These are phyloP conservation scores for Macrosoma leucophasiata DNA, from an alignment of 2,888 invertebrate genomes.

Conservation along the genomic window DNA sequence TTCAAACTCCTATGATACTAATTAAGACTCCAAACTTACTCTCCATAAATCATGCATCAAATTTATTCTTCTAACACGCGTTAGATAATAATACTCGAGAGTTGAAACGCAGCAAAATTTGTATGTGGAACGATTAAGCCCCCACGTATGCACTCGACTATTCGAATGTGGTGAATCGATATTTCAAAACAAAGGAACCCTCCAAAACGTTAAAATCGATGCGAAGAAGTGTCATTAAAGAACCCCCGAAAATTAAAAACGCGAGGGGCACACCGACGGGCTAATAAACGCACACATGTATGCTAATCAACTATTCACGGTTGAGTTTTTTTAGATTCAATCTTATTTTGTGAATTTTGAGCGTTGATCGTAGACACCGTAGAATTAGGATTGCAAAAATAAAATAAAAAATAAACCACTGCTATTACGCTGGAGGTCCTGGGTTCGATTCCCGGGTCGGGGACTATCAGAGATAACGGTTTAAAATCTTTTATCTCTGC, in stretches of 20 bases:
- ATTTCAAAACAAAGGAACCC: slow-evolving; percentile 69
- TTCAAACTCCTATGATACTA: too few relatives aligned
- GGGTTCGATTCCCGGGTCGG: too few relatives aligned
- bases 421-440: too few relatives aligned
- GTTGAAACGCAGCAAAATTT: too few relatives aligned
- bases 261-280: slow-evolving; percentile 48
- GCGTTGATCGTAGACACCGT: slow-evolving; percentile 1
- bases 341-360: slow-evolving; percentile 19
- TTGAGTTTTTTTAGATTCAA: slow-evolving; percentile 11
- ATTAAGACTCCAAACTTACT: too few relatives aligned
- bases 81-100: too few relatives aligned
- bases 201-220: slow-evolving; percentile 71
- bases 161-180: slow-evolving; percentile 52
- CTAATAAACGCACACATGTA: slow-evolving; percentile 46
- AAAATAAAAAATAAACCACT: too few relatives aligned
- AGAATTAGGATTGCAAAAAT: too few relatives aligned
- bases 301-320: slow-evolving; percentile 46
- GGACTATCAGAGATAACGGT: too few relatives aligned
- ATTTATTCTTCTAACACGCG: too few relatives aligned
- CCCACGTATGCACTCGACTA: slow-evolving; percentile 47
- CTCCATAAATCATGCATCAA: too few relatives aligned
- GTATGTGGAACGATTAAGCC: slow-evolving; percentile 17
- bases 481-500: too few relatives aligned
- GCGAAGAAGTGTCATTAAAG: slow-evolving; percentile 74
- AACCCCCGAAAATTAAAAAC: slow-evolving; percentile 73